These are phyloP conservation scores for Zaprionus ghesquierei DNA, from an alignment of 1,140 invertebrate genomes.

Conservation along the genomic window DNA sequence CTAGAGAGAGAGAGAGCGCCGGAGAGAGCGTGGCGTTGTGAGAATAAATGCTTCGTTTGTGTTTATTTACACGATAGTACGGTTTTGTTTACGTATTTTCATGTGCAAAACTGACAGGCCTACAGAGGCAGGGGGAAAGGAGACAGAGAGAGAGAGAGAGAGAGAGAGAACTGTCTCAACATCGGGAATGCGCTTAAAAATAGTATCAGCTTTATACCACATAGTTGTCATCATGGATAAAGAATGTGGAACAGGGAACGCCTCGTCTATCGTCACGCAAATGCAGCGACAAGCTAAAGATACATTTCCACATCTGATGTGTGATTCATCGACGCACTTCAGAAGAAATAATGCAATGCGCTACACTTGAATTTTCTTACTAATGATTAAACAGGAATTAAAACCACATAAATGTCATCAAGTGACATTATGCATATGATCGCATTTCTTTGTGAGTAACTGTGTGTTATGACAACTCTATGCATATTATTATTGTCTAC, in stretches of 20 bases:
- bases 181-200: slow-evolving; percentile 35
- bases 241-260: slow-evolving; percentile 57
- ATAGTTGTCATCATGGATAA: slow-evolving; percentile 42
- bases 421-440: background rate
- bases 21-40: slow-evolving; percentile 13
- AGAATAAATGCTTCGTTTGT: slow-evolving; percentile 63
- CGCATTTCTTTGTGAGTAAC: background rate
- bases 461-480: background rate
- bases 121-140: slow-evolving; percentile 5
- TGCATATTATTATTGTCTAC: background rate
- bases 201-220: slow-evolving; percentile 53
- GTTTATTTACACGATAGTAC: slow-evolving; percentile 70
- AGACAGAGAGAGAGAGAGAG: background rate
- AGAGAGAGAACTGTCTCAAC: too few relatives aligned
- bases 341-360: background rate
- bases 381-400: background rate
- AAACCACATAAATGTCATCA: background rate
- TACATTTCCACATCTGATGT: slow-evolving; percentile 12
- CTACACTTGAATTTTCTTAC: background rate
- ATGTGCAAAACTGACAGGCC: slow-evolving; percentile 58
- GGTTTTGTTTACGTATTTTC: slow-evolving; percentile 75
- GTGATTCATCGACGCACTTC: background rate
- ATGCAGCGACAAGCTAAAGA: slow-evolving; percentile 31
- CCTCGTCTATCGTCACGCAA: slow-evolving; percentile 32
- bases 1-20: background rate